phyloP scores from a whole-genome alignment of 2,888 invertebrate genomes.

The Drosophila cracens region DNA sequence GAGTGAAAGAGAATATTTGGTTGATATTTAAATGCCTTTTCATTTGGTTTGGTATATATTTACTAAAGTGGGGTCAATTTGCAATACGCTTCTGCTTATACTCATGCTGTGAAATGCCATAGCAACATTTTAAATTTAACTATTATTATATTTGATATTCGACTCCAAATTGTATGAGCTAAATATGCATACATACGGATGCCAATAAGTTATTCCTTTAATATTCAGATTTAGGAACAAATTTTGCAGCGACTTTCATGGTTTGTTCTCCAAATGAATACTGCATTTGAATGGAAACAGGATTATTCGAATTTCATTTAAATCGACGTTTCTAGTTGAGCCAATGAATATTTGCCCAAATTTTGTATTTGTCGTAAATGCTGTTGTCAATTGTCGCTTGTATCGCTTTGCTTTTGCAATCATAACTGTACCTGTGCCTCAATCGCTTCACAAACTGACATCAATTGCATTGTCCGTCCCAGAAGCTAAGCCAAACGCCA shows the following conservation, averaged over 20 bases:
- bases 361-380: neutral
- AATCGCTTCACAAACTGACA: constrained; percentile 40
- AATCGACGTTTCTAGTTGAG: neutral
- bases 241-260: neutral
- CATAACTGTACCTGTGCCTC: constrained; percentile 46
- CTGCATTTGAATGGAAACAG: neutral
- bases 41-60: constrained; percentile 13
- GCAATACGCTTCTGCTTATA: too few relatives aligned
- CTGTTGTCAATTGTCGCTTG: constrained; percentile 1
- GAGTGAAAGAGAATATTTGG: constrained; percentile 5
- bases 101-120: neutral
- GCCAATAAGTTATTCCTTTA: neutral
- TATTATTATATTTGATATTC: neutral
- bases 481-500: constrained; percentile 30
- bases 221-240: neutral
- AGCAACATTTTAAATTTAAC: too few relatives aligned
- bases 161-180: neutral
- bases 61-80: neutral
- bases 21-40: constrained; percentile 25
- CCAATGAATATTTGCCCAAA: neutral
- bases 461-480: constrained; percentile 49
- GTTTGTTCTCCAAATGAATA: neutral
- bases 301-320: neutral
- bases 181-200: neutral
- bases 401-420: neutral